Evolutionary conservation across 2,797 vertebrate species (phyloP), one percentile per base, ranked within the genome.

Genomic region (Acanthornis magna): DNA sequence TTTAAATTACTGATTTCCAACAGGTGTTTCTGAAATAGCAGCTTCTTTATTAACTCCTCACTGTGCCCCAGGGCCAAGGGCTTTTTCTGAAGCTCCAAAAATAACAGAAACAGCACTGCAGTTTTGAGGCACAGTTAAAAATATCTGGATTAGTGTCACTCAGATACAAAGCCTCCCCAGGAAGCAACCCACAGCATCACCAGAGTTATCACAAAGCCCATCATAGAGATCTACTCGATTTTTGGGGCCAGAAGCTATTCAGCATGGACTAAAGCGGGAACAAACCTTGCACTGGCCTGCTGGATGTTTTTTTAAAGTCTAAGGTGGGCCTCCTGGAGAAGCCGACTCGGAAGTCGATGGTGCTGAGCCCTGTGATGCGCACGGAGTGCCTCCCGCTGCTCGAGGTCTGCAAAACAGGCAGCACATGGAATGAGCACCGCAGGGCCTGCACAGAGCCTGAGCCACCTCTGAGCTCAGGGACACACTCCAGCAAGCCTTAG

Each of bases 331-430:
- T 98, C 96, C 97, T 98, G 86, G 99, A 99, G 98, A 99, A 99
- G 29, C 99, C 99, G 55, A 98, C 98, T 81, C 99, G 97, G 96
- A 99, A 99, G 95, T 99, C 99, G 23, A 99, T 99, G 61, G 98
- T 99, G 97, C 99, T 99, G 93, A 99, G 98, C 27, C 99, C 99
- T 3, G 99, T 99, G 94, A 99, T 99, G 21, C 99, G 99, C 54
- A 99, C 98, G 0, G 99, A 99, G 94, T 99, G 99, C 55, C 99
- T 98, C 88, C 99, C 99, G 70, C 97, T 98, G 96, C 99, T 99
- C 2, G 98, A 98, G 2, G 98, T 99, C 99, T 99, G 96, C 70
- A 98, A 96, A 97, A 94, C 32, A 86, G 13, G 85, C 38, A 96
- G 96, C 65, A 47, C 26, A 5, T 1, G 13, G 3, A 34, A 26